Evolutionary conservation across 2,888 invertebrate genomes (phyloP).

Genomic region (Cheilosia grossa): DNA sequence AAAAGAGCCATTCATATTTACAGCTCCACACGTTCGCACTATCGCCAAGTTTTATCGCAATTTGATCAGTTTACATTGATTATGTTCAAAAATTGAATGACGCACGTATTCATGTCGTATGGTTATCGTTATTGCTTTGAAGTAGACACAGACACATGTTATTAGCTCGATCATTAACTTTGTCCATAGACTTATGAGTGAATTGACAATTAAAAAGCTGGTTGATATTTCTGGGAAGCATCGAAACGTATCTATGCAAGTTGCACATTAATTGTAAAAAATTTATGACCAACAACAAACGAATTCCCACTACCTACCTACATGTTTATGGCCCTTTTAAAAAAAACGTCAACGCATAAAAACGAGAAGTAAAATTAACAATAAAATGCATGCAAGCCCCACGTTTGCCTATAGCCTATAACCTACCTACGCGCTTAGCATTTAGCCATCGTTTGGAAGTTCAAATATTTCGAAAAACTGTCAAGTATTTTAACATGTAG

Average conservation of each 20-base stretch:
- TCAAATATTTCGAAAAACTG: not conserved
- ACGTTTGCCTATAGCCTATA: not conserved
- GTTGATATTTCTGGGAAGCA: not conserved
- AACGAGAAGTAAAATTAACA: not conserved
- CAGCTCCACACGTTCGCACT: too few species aligned
- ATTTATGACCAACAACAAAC: not conserved
- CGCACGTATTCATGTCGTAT: too few species aligned
- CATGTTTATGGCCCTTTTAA: not conserved
- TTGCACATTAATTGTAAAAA: not conserved
- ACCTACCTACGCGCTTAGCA: not conserved
- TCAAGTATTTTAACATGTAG: not conserved
- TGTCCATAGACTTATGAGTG: not conserved
- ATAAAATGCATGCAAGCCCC: too few species aligned
- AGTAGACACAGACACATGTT: not conserved
- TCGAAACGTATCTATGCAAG: not conserved
- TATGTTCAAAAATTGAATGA: too few species aligned
- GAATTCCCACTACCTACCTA: not conserved
- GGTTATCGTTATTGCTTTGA: too few species aligned
- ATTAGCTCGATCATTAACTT: not conserved
- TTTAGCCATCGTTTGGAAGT: not conserved
- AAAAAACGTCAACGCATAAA: not conserved
- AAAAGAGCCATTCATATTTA: too few species aligned
- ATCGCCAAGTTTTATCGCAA: too few species aligned
- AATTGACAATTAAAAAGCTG: not conserved
- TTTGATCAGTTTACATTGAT: too few species aligned